Percentiles rank a stretch among this genome's conserved stretches.
These are phyloP conservation scores for Rattus norvegicus DNA, from an alignment of 2,113 vertebrate species.

Conservation along the genomic window DNA sequence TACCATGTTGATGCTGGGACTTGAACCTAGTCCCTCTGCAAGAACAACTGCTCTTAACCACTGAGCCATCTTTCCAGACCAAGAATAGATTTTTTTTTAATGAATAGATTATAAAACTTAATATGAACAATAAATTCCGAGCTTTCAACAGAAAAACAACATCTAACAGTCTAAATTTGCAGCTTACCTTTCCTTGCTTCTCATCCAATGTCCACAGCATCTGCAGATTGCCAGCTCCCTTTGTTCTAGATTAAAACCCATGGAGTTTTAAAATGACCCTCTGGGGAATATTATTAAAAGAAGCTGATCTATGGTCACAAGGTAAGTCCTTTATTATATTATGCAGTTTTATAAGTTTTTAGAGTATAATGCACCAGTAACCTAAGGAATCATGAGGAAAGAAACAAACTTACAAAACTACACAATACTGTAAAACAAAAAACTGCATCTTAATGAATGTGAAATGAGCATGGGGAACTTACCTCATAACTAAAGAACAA, in stretches of 20 bases:
- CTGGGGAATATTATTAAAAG: slow-evolving; percentile 84
- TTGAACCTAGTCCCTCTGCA: background rate
- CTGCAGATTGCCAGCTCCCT: slow-evolving; percentile 87
- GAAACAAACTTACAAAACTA: slow-evolving; percentile 85
- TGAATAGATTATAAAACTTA: slow-evolving; percentile 60
- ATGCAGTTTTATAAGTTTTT: slow-evolving; percentile 86
- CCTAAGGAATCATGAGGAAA: slow-evolving; percentile 73
- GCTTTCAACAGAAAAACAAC: slow-evolving; percentile 52
- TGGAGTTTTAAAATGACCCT: slow-evolving; percentile 60
- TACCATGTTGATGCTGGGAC: background rate
- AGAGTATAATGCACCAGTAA: slow-evolving; percentile 74
- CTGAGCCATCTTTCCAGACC: background rate
- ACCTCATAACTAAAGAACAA: slow-evolving; percentile 85
- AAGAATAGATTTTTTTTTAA: slow-evolving; percentile 13
- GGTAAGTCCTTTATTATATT: slow-evolving; percentile 83
- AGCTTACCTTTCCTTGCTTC: slow-evolving; percentile 84
- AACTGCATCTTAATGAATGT: slow-evolving; percentile 60
- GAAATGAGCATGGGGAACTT: slow-evolving; percentile 80
- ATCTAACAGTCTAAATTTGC: slow-evolving; percentile 72
- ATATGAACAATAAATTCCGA: slow-evolving; percentile 56
- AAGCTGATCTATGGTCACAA: slow-evolving; percentile 83
- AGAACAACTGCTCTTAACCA: background rate
- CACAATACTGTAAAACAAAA: slow-evolving; percentile 84
- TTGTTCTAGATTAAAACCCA: slow-evolving; percentile 79
- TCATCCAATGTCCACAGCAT: slow-evolving; percentile 87